These are phyloP conservation scores for Desmodus rotundus DNA, from an alignment of 2,113 vertebrate species.

Conservation along the genomic window DNA sequence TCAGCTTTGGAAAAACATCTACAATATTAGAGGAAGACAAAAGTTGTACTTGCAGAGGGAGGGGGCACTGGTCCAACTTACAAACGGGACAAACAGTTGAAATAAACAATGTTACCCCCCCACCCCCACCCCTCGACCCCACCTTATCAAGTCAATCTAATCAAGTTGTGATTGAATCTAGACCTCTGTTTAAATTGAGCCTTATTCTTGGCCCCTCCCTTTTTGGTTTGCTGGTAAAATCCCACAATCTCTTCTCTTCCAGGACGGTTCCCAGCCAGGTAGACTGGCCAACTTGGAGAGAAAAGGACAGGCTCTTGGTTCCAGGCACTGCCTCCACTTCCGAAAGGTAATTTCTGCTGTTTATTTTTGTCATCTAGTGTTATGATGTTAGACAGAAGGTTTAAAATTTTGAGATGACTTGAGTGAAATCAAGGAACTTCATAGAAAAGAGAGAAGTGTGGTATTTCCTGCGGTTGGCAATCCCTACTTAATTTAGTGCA, in stretches of 20 bases:
- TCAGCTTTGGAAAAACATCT: neutral
- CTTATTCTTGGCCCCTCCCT: constrained; percentile 62
- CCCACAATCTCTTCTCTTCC: constrained; percentile 52
- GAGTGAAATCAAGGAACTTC: neutral
- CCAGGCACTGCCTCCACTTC: neutral
- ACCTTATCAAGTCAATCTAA: neutral
- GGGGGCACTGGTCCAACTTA: neutral
- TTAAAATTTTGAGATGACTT: neutral
- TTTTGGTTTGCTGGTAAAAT: constrained; percentile 57
- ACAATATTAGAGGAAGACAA: neutral
- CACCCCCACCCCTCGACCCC: no score
- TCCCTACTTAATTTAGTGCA: constrained; percentile 10
- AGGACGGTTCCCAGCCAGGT: constrained; percentile 52
- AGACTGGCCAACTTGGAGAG: neutral
- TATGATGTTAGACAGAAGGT: neutral
- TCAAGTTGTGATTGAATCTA: neutral
- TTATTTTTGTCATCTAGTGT: neutral
- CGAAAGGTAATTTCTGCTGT: constrained; percentile 51
- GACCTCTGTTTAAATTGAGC: constrained; percentile 56
- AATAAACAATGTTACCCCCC: neutral
- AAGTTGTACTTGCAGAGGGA: neutral
- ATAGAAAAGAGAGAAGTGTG: neutral
- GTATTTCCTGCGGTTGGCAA: neutral
- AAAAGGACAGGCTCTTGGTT: neutral
- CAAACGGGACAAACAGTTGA: neutral